These are phyloP conservation scores for Crax fasciolata DNA, from an alignment of 2,797 vertebrate genomes.

Conservation along the genomic window DNA sequence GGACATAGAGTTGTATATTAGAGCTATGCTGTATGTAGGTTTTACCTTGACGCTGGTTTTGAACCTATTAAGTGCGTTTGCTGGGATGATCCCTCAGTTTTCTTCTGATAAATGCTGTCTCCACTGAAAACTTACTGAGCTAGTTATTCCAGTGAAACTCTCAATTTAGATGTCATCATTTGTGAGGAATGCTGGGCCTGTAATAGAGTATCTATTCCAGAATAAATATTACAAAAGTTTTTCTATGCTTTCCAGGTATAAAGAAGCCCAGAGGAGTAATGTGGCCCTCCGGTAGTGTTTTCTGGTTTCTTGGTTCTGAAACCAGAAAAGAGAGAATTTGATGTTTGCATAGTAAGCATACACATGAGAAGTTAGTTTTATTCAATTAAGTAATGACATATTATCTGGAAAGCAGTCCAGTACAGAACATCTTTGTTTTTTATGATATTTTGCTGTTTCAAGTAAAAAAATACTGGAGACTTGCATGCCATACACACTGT, in stretches of 20 bases:
- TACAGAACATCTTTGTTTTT: neutral
- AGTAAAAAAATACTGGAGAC: neutral
- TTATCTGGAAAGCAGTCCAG: neutral
- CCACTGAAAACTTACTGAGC: neutral
- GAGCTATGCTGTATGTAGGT: neutral
- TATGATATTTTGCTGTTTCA: neutral
- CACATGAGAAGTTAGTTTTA: neutral
- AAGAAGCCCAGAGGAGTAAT: neutral
- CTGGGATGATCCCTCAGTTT: neutral
- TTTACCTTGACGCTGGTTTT: neutral
- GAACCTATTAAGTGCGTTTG: neutral
- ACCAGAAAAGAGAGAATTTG: neutral
- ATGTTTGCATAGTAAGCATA: neutral
- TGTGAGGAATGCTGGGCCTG: constrained; percentile 12
- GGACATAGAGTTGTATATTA: neutral
- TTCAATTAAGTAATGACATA: neutral
- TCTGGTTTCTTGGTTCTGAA: neutral
- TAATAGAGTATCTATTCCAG: neutral
- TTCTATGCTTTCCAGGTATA: constrained; percentile 28
- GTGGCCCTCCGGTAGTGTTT: neutral
- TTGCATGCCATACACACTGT: neutral
- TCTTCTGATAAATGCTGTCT: neutral
- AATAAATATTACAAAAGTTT: constrained; percentile 15
- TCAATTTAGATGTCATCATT: constrained; percentile 16
- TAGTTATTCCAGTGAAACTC: neutral